Evolutionary conservation across 2,113 vertebrate species (phyloP).

Genomic region (Stictonetta naevosa): DNA sequence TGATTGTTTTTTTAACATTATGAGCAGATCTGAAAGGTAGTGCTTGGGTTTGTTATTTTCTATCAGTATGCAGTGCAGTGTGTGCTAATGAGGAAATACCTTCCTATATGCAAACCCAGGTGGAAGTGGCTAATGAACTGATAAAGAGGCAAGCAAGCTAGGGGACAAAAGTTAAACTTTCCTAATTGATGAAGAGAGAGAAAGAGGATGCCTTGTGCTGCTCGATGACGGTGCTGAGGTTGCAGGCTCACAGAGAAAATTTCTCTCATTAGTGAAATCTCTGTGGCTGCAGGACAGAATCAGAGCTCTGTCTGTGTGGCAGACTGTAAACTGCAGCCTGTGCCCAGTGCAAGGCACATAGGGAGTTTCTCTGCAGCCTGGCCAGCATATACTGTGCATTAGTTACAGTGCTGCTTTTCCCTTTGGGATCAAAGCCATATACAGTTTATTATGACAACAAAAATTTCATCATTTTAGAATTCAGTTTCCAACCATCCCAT

Average conservation of each 20-base stretch:
- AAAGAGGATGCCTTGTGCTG: conserved; percentile 9
- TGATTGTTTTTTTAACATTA: conserved; percentile 8
- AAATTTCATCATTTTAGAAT: conserved; percentile 12
- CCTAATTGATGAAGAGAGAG: conserved; percentile 40
- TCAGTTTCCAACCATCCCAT: conserved; percentile 9
- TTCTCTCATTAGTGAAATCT: conserved; percentile 35
- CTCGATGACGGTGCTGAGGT: background rate
- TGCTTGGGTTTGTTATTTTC: background rate
- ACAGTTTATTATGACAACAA: background rate
- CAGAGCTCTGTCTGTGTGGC: conserved; percentile 2
- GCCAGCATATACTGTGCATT: background rate
- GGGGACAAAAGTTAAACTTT: conserved; percentile 66
- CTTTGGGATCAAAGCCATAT: conserved; percentile 12
- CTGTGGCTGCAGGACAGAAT: conserved; percentile 15
- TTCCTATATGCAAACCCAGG: conserved; percentile 31
- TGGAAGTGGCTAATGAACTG: conserved; percentile 61
- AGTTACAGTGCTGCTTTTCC: background rate
- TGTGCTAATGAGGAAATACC: conserved; percentile 57
- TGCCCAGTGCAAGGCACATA: background rate
- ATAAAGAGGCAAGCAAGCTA: conserved; percentile 57
- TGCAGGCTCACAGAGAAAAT: conserved; percentile 12
- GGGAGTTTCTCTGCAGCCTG: background rate
- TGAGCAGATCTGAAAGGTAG: background rate
- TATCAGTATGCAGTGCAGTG: background rate
- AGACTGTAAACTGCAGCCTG: background rate